Evolutionary conservation across 2,797 vertebrate genomes (phyloP).

Genomic region (Pseudocheirus occidentalis): DNA sequence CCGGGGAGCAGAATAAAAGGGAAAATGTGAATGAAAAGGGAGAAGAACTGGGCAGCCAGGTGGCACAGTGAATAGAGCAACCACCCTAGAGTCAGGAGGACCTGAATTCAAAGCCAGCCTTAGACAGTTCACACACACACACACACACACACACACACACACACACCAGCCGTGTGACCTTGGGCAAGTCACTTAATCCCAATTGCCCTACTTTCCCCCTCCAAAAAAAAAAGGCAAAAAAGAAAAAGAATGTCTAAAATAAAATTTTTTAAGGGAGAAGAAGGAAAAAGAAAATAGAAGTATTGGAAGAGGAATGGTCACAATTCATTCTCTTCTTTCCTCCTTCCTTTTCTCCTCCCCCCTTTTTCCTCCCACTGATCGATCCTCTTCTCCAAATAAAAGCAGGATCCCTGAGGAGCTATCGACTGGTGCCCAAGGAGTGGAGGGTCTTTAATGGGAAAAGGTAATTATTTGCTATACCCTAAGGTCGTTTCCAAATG

Average conservation of each 20-base stretch:
- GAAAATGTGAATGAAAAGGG: background rate
- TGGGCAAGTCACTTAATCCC: too few relatives aligned
- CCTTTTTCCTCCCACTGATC: constrained; percentile 62
- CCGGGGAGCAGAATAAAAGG: background rate
- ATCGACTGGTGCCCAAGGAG: constrained; percentile 81
- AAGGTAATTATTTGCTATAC: constrained; percentile 84
- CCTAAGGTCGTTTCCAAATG: constrained; percentile 83
- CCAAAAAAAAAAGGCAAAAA: too few relatives aligned
- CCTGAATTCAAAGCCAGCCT: too few relatives aligned
- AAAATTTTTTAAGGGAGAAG: background rate
- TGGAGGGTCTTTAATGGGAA: constrained; percentile 83
- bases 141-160: too few relatives aligned
- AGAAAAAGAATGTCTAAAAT: too few relatives aligned
- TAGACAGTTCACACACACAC: too few relatives aligned
- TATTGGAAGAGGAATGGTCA: background rate
- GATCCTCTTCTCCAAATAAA: constrained; percentile 83
- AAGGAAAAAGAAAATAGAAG: background rate
- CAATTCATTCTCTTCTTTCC: constrained; percentile 37
- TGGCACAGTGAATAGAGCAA: too few relatives aligned
- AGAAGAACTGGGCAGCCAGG: background rate
- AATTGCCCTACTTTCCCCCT: too few relatives aligned
- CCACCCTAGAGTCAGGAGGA: too few relatives aligned
- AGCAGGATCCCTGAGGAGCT: constrained; percentile 79
- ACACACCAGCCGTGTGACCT: too few relatives aligned
- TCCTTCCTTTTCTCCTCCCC: constrained; percentile 53